Base-by-base conservation (phyloP, 1,140 invertebrate species). In the Drosophila mojavensis region DNA sequence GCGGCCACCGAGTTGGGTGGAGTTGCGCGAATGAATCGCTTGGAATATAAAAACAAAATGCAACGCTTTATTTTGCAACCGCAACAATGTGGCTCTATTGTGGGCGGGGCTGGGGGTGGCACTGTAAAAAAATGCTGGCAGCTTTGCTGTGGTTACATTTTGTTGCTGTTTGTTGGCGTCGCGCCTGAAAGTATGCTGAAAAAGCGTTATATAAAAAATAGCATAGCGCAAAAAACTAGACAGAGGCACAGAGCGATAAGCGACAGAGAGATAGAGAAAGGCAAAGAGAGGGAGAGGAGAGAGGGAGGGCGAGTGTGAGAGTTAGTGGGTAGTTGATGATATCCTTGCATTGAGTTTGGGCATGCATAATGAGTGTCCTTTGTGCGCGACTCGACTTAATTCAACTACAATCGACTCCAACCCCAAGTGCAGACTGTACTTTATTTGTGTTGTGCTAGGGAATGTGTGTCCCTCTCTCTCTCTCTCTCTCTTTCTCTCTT, bases 291-390 rank as follows among this genome's bases (percentile, higher is more conserved):
- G 20, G 11, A 36, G 26, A 2, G 33, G 2, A 0, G 33, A 33
- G 26, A 7, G 51, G 10, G 9, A 17, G 36, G 10, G 45, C 2
- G 33, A 47, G 54, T 17, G 7, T 10, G 10, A 60, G n/a, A 48
- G 26, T 13, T 39, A 11, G 36, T 39, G 20, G n/a, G 62, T 24
- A 56, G 13, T n/a, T n/a, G 28, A 36, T 36, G 43, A 17, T 15
- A 47, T 7, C 33, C 20, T 11, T 26, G 56, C 41, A 71, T 20
- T 15, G 26, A 59, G 58, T 36, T 74, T 61, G 75, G 60, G 58
- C 68, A 58, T 75, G 81, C 81, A 85, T 85, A 85, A 85, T 85
- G 82, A 86, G 82, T 75, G 78, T 81, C 82, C 78, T 85, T 85
- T 85, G 81, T 78, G 53, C 74, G 64, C 30, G 61, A 73, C 58